Base-by-base conservation (phyloP, 1,140 invertebrate genomes). In the Onthophagus taurus region DNA sequence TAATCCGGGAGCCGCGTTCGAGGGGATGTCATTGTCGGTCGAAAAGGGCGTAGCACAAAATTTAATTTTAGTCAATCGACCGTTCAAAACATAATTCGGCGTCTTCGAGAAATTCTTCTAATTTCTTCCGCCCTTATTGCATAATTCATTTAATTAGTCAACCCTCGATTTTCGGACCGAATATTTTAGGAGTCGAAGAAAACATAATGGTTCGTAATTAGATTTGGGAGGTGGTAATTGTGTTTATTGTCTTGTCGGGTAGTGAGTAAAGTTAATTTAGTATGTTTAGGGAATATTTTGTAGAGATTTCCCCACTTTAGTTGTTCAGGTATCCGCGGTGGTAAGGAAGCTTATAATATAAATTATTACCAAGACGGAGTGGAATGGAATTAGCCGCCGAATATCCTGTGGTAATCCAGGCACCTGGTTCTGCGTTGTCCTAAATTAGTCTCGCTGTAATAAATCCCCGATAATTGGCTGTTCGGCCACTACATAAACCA, bases 61-160 rank as follows among this genome's bases (percentile, higher is more conserved):
- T 63, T 61, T 61, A 63, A 61, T 63, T 63, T 60, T 53, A 59
- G 57, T 59, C 57, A 59, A 58, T 62, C 58, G 60, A 57, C 53
- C 50, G n/a, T n/a, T n/a, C n/a, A n/a, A n/a, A n/a, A n/a, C n/a
- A n/a, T n/a, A n/a, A n/a, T n/a, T n/a, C n/a, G n/a, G n/a, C n/a
- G 55, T 52, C 49, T 52, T 53, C 39, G 48, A 52, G 50, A 57
- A 49, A 51, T 48, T 53, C 51, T 54, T n/a, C n/a, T n/a, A n/a
- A n/a, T n/a, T n/a, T n/a, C n/a, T n/a, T n/a, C n/a, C n/a, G n/a
- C n/a, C 53, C 50, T 52, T 50, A 45, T 47, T 55, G 53, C 51
- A 53, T 55, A 51, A 55, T 55, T 55, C 51, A 55, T 55, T 55
- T 55, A 55, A 55, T 55, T 55, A 55, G 47, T 51, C n/a, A n/a